These are phyloP conservation scores for Falco novaeseelandiae DNA, from an alignment of 2,797 vertebrate genomes.

Conservation along the genomic window DNA sequence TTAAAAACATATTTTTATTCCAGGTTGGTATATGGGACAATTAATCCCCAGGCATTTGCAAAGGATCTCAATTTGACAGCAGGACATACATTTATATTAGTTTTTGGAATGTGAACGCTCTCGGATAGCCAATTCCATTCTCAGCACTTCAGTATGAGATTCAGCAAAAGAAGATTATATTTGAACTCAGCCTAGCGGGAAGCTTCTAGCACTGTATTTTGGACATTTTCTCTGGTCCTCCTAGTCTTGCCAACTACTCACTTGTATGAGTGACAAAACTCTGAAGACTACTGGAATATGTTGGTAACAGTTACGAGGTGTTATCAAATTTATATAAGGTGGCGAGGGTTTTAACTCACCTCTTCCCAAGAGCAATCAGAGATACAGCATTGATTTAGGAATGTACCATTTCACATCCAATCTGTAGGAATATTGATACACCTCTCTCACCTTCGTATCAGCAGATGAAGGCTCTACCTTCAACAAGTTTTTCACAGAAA, in stretches of 20 bases:
- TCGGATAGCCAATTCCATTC: conserved; percentile 1
- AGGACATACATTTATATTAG: rapidly evolving
- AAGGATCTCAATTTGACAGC: conserved; percentile 30
- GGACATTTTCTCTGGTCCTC: neutral
- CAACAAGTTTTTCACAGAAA: neutral
- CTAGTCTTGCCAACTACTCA: neutral
- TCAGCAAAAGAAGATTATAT: neutral
- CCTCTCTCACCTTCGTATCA: rapidly evolving
- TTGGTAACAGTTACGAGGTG: rapidly evolving
- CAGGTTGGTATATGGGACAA: neutral
- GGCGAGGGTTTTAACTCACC: too few species aligned
- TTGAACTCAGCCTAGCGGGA: neutral
- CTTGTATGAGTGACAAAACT: neutral
- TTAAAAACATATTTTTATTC: neutral
- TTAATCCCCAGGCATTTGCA: neutral
- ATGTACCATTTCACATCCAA: neutral
- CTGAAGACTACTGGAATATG: neutral
- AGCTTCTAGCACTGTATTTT: neutral
- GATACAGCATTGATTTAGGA: neutral
- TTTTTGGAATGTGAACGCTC: neutral
- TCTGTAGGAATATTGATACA: neutral
- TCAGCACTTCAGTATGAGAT: neutral
- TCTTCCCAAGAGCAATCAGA: neutral
- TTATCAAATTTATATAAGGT: neutral
- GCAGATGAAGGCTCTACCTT: neutral